These are phyloP conservation scores for Gryon sp. DNA, from an alignment of 1,140 invertebrate genomes.

Conservation along the genomic window DNA sequence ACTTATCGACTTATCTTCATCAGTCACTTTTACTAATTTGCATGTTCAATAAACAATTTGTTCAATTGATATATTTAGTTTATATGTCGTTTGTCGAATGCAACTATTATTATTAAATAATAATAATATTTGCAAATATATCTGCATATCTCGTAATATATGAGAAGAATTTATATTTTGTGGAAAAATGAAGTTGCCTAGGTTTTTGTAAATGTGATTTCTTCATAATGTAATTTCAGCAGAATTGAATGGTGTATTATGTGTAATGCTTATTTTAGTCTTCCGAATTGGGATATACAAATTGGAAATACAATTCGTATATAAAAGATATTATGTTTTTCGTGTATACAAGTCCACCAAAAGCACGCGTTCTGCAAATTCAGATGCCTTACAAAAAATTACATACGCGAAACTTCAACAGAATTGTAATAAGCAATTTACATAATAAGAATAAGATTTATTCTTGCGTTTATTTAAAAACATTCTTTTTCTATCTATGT, in stretches of 20 bases:
- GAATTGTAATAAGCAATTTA: constrained; percentile 39
- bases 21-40: too few species aligned
- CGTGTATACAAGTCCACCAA: constrained; percentile 16
- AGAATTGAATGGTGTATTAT: constrained; percentile 4
- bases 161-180: too few species aligned
- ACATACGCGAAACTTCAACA: constrained; percentile 20
- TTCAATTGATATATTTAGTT: too few species aligned
- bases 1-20: too few species aligned
- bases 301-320: constrained; percentile 25
- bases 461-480: constrained; percentile 11
- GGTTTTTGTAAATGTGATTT: too few species aligned
- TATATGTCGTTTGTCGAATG: too few species aligned
- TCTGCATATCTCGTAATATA: too few species aligned
- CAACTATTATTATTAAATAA: too few species aligned
- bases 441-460: constrained; percentile 9
- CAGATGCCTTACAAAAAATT: constrained; percentile 23
- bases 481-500: neutral
- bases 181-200: too few species aligned
- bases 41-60: too few species aligned
- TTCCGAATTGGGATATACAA: constrained; percentile 1
- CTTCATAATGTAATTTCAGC: neutral
- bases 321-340: constrained; percentile 28
- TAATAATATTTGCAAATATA: too few species aligned
- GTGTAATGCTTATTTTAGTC: constrained; percentile 14
- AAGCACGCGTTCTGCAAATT: constrained; percentile 29